Evolutionary conservation across 2,797 vertebrate species (phyloP), one percentile per base, ranked within the genome.

Genomic region (Furcifer pardalis): DNA sequence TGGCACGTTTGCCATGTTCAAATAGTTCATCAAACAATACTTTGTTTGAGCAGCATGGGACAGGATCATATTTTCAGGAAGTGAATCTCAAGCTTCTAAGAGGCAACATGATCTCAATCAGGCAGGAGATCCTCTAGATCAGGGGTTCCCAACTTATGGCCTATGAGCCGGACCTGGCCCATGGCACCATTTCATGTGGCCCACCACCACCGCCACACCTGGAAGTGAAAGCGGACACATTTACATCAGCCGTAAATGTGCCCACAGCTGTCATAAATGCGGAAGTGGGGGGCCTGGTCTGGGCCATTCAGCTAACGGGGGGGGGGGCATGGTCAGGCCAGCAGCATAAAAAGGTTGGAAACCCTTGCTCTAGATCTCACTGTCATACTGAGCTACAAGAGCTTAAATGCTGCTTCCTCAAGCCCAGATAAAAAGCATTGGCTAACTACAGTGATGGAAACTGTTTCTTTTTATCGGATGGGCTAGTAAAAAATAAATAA

Each of bases 401-500:
- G 8, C 37, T 71, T 63, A 37, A 74, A 71, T 68, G 23, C 4
- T 66, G 60, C 2, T 0, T 10, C 62, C 62, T n/a, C 52, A 82
- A 46, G 44, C 85, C 59, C 42, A 77, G 63, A 56, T 62, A 59
- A 9, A 21, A 52, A 0, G 0, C 1, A 7, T 8, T 82, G 59
- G 76, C 73, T 23, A 0, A 35, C 65, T 1, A 59, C 68, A 1
- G 63, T 86, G 79, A 21, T 35, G 8, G 32, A 72, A 65, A 40
- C 2, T 21, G 66, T 60, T 37, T 44, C 23, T 52, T 79, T 74
- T 84, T 12, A 0, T 73, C 59, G 42, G 78, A 72, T 23, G 77
- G 73, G 77, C 62, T 77, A 79, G 83, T 85, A 83, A 88, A 89
- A 86, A 63, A 76, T 1, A 88, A 93, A 84, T 76, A 89, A 87